Conservation (phyloP, 2,113 vertebrate genomes). For the Centropus unirufus region DNA sequence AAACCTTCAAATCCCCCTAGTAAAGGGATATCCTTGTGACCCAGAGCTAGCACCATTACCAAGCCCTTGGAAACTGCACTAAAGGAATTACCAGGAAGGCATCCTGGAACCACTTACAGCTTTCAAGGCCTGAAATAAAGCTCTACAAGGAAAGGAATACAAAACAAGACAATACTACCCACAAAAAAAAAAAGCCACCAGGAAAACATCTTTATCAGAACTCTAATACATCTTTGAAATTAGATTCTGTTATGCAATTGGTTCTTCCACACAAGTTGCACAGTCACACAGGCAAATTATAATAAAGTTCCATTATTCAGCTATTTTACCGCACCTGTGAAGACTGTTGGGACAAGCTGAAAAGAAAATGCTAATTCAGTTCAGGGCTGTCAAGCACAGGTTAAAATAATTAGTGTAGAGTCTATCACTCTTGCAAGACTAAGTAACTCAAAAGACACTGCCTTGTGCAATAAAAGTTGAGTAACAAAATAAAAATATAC, state of each 20-base stretch:
- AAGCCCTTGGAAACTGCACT: background rate
- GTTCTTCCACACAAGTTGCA: background rate
- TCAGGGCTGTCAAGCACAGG: background rate
- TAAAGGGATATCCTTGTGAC: background rate
- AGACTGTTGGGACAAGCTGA: background rate
- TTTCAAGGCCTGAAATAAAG: background rate
- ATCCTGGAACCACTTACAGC: background rate
- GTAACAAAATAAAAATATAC: background rate
- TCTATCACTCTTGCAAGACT: background rate
- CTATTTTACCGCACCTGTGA: background rate
- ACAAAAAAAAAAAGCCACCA: background rate
- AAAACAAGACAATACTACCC: background rate
- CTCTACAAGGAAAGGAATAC: background rate
- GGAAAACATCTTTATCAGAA: background rate
- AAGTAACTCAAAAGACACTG: background rate
- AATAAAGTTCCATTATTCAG: background rate
- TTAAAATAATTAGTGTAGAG: background rate
- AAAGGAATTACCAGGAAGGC: background rate
- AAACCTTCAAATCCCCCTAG: background rate
- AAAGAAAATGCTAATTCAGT: background rate
- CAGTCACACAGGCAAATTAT: background rate
- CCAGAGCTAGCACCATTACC: background rate
- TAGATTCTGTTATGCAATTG: too few species aligned
- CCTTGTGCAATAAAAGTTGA: background rate
- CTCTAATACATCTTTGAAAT: background rate